Conservation (phyloP, 2,113 vertebrate genomes). For the Ameiurus melas region DNA sequence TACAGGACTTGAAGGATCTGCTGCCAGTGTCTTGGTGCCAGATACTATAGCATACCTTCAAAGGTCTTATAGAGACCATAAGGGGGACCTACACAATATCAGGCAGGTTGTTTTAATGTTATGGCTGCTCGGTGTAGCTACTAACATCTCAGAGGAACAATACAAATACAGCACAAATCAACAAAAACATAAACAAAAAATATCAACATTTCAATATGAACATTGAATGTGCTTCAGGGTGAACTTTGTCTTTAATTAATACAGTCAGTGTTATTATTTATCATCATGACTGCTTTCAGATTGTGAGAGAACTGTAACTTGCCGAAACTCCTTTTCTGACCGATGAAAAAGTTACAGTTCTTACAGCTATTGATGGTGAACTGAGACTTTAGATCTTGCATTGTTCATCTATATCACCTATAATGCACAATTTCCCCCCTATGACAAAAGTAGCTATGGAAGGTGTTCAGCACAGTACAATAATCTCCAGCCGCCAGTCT, state of each 20-base stretch:
- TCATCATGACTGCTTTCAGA: not conserved
- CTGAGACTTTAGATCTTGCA: not conserved
- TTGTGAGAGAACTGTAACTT: not conserved
- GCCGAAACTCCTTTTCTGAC: not conserved
- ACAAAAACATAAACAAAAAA: not conserved
- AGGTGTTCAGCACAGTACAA: not conserved
- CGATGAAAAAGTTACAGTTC: not conserved
- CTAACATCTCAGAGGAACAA: not conserved
- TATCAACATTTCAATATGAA: not conserved
- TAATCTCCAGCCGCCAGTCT: not conserved
- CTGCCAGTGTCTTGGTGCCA: too few relatives aligned
- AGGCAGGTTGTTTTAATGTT: too few relatives aligned
- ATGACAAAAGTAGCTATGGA: not conserved
- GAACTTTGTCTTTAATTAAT: not conserved
- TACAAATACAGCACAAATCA: not conserved
- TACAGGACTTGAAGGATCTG: too few relatives aligned
- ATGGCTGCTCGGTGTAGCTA: too few relatives aligned
- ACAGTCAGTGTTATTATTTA: not conserved
- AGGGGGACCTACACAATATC: too few relatives aligned
- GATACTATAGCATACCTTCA: too few relatives aligned
- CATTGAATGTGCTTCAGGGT: not conserved
- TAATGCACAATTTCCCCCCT: not conserved
- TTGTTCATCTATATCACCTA: not conserved
- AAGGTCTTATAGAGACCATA: too few relatives aligned
- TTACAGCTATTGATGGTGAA: not conserved